Evolutionary conservation across 2,888 invertebrate species (phyloP).

Genomic region (Tinea pellionella): DNA sequence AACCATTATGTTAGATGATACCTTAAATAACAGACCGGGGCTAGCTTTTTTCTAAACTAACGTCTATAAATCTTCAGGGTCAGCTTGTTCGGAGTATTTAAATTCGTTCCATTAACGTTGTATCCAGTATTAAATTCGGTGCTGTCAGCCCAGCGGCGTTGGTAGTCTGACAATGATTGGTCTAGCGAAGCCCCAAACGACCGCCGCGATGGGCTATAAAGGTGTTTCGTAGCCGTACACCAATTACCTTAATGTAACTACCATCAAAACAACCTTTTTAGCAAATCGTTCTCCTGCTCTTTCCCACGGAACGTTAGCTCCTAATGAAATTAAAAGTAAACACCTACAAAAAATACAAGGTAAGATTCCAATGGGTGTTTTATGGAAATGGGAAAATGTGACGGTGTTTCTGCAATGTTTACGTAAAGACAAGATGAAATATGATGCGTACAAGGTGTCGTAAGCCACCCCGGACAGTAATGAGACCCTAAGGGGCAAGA

Average conservation of each 20-base stretch:
- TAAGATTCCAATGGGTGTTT: slow-evolving; percentile 30
- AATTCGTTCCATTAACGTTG: slow-evolving; percentile 53
- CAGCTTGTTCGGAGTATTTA: slow-evolving; percentile 48
- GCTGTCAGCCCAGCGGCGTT: slow-evolving; percentile 26
- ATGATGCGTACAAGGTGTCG: slow-evolving; percentile 41
- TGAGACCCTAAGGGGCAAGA: slow-evolving; percentile 62
- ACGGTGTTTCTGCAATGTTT: slow-evolving; percentile 23
- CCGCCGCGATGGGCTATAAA: slow-evolving; percentile 54
- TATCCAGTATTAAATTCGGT: slow-evolving; percentile 47
- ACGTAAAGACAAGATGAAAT: slow-evolving; percentile 42
- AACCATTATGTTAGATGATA: background rate
- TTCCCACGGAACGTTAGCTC: slow-evolving; percentile 43
- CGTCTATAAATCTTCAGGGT: slow-evolving; percentile 47
- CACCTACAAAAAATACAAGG: slow-evolving; percentile 28
- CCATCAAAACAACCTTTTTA: slow-evolving; percentile 60
- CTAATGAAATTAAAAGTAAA: slow-evolving; percentile 55
- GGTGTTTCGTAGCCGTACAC: slow-evolving; percentile 56
- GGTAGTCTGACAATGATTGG: slow-evolving; percentile 54
- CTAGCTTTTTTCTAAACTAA: slow-evolving; percentile 5
- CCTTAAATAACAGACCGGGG: background rate
- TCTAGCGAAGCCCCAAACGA: slow-evolving; percentile 48
- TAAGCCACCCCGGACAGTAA: slow-evolving; percentile 47
- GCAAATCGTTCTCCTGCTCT: slow-evolving; percentile 42
- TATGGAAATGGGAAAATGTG: slow-evolving; percentile 40
- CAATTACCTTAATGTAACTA: slow-evolving; percentile 65